Percentiles rank a stretch among this genome's conserved stretches.
Evolutionary conservation across 2,797 vertebrate genomes (phyloP).

Genomic region (Sparus aurata): DNA sequence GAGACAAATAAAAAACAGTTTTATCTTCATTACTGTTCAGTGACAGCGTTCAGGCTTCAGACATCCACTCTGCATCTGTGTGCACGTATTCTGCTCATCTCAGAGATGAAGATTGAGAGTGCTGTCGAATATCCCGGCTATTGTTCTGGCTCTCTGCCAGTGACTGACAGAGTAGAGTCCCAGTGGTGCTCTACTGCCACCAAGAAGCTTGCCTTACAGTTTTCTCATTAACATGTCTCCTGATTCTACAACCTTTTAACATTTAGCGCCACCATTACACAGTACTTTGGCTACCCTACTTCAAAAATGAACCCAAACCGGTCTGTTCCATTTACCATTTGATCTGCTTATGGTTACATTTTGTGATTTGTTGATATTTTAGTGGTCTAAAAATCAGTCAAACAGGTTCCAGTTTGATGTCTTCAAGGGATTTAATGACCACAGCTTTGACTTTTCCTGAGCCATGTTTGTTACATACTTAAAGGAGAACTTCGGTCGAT

Average conservation of each 20-base stretch:
- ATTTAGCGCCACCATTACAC: background rate
- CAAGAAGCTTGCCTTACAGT: constrained; percentile 12
- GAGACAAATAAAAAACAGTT: background rate
- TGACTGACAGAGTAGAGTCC: constrained; percentile 13
- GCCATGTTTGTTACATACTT: background rate
- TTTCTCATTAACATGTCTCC: background rate
- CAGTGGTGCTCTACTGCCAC: constrained; percentile 5
- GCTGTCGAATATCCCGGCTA: constrained; percentile 20
- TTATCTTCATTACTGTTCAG: background rate
- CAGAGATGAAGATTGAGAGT: constrained; percentile 20
- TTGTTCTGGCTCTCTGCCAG: constrained; percentile 28
- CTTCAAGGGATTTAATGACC: background rate
- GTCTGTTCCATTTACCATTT: background rate
- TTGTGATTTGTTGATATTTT: constrained; percentile 3
- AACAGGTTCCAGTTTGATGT: background rate
- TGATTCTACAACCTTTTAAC: background rate
- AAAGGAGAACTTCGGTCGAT: too few species aligned
- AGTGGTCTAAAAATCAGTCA: background rate
- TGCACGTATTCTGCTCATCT: background rate
- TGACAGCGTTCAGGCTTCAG: background rate
- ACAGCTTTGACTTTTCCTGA: background rate
- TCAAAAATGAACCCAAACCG: background rate
- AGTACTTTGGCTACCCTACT: background rate
- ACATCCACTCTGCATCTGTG: background rate
- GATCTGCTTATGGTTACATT: background rate